These are phyloP conservation scores for Ageneiosus marmoratus DNA, from an alignment of 2,113 vertebrate genomes.

Conservation along the genomic window DNA sequence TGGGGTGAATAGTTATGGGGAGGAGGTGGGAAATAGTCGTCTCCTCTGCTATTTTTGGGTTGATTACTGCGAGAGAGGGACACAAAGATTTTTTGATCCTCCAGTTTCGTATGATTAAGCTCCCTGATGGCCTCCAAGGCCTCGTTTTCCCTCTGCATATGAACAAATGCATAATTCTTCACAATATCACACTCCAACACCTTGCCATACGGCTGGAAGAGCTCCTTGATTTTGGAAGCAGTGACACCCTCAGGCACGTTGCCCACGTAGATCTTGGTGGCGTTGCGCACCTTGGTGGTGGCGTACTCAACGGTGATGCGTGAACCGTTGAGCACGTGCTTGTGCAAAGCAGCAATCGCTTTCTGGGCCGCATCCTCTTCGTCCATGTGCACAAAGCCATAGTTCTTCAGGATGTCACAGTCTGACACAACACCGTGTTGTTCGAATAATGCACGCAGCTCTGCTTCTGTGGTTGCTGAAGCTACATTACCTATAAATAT, in stretches of 20 bases:
- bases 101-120: conserved; percentile 67
- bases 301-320: conserved; percentile 71
- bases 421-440: conserved; percentile 70
- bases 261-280: conserved; percentile 75
- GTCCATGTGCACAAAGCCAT: conserved; percentile 74
- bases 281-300: conserved; percentile 73
- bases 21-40: conserved; percentile 53
- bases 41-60: conserved; percentile 55
- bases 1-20: conserved; percentile 55
- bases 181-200: conserved; percentile 74
- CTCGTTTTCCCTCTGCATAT: conserved; percentile 73
- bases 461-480: conserved; percentile 63
- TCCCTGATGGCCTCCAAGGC: conserved; percentile 69
- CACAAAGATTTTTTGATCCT: conserved; percentile 72
- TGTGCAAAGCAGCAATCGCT: conserved; percentile 68
- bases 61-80: conserved; percentile 70
- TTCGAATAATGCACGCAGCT: conserved; percentile 68
- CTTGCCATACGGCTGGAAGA: conserved; percentile 70
- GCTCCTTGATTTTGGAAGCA: conserved; percentile 67
- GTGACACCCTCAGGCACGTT: conserved; percentile 71
- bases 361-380: conserved; percentile 69
- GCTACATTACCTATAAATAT: conserved; percentile 72
- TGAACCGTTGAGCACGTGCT: conserved; percentile 67
- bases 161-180: conserved; percentile 73
- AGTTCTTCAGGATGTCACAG: conserved; percentile 73